Evolutionary conservation across 2,113 vertebrate genomes (phyloP).

Genomic region (Bos javanicus): DNA sequence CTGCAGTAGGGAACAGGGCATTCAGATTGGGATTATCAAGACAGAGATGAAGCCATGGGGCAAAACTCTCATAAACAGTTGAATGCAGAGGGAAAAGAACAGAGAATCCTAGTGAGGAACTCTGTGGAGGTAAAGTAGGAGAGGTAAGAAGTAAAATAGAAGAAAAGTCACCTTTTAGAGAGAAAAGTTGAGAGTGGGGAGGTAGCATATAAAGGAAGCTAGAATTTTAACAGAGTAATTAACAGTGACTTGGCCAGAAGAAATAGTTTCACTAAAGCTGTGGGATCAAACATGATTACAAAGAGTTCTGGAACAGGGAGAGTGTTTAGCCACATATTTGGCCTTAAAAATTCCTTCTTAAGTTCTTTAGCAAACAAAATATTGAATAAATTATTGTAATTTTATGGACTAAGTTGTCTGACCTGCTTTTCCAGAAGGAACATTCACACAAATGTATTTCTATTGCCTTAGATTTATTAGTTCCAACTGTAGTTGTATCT

Average conservation of each 20-base stretch:
- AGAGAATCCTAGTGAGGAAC: not conserved
- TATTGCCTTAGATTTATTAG: not conserved
- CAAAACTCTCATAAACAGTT: not conserved
- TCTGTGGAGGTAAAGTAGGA: not conserved
- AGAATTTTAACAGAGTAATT: not conserved
- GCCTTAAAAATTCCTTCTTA: conserved; percentile 6
- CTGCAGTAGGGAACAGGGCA: not conserved
- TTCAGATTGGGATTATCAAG: not conserved
- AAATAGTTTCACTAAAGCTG: not conserved
- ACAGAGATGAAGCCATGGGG: not conserved
- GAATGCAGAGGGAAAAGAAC: not conserved
- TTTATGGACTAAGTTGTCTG: conserved; percentile 9
- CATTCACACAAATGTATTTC: not conserved
- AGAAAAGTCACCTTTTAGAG: not conserved
- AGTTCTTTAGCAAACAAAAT: conserved; percentile 28
- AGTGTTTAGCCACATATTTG: not conserved
- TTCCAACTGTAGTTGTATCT: conserved; percentile 15
- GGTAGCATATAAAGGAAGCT: not conserved
- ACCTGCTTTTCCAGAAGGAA: conserved; percentile 33
- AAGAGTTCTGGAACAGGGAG: not conserved
- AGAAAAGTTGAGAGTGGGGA: not conserved
- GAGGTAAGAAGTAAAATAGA: not conserved
- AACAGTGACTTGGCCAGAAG: not conserved
- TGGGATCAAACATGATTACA: not conserved
- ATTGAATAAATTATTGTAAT: conserved; percentile 30